phyloP scores from a whole-genome alignment of 1,140 invertebrate species.

The Cydia pomonella region DNA sequence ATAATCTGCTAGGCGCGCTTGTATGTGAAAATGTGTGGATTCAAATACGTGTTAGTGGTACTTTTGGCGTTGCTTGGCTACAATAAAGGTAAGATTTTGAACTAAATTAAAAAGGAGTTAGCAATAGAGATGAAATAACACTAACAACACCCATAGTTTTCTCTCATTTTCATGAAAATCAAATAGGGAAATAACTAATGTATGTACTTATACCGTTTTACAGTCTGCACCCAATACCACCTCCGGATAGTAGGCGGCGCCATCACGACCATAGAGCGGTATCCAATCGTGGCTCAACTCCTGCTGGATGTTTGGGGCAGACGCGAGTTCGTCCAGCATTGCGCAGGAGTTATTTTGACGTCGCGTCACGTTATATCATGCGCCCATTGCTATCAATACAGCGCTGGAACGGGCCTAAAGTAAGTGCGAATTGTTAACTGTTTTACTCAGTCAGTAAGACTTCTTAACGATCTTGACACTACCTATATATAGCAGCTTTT shows the following conservation, averaged over 20 bases:
- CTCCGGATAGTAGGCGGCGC: constrained; percentile 61
- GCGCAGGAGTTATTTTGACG: constrained; percentile 70
- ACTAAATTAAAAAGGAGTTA: too few relatives aligned
- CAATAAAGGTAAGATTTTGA: not conserved
- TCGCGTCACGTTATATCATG: constrained; percentile 64
- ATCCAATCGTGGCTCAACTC: constrained; percentile 66
- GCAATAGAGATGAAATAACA: too few relatives aligned
- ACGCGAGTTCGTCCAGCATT: constrained; percentile 60
- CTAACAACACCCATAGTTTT: too few relatives aligned
- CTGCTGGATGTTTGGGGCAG: constrained; percentile 64
- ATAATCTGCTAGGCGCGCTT: not conserved
- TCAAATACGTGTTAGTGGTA: constrained; percentile 13
- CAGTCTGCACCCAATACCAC: constrained; percentile 48
- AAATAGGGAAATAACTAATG: not conserved
- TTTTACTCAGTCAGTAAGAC: not conserved
- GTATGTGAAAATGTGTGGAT: not conserved
- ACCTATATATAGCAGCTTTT: too few relatives aligned
- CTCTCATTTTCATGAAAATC: too few relatives aligned
- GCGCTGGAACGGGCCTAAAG: constrained; percentile 58
- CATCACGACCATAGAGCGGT: constrained; percentile 60
- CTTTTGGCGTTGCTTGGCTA: not conserved
- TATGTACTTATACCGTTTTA: constrained; percentile 34
- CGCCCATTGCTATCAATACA: constrained; percentile 70
- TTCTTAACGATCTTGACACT: too few relatives aligned
- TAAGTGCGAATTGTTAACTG: constrained; percentile 44